Conservation (phyloP, 1,140 invertebrate genomes). For the Lepidurus packardi region DNA sequence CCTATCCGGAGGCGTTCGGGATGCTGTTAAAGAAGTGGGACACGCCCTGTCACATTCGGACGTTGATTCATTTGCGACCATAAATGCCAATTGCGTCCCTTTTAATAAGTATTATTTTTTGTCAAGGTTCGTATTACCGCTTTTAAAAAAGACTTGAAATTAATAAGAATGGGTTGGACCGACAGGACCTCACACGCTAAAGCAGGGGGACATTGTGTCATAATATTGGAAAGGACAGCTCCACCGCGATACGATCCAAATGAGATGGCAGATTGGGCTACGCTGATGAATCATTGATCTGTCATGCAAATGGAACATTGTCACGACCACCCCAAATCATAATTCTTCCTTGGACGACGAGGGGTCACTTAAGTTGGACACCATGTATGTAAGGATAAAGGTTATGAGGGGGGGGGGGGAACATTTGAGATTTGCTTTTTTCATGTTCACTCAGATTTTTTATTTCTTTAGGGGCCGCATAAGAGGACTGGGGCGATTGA, state of each 20-base stretch:
- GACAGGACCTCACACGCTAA: slow-evolving; percentile 1
- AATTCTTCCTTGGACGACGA: neutral
- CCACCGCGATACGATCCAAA: neutral
- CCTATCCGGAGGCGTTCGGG: slow-evolving; percentile 1
- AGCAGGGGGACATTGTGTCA: neutral
- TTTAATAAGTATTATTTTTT: neutral
- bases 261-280: neutral
- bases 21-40: neutral
- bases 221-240: neutral
- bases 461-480: neutral
- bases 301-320: slow-evolving; percentile 19
- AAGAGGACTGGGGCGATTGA: neutral
- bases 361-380: neutral
- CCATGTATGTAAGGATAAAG: neutral
- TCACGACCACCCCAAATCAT: neutral
- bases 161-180: neutral
- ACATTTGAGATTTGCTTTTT: neutral
- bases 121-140: neutral
- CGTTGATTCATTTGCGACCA: slow-evolving; percentile 15
- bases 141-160: neutral
- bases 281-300: slow-evolving; percentile 21
- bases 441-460: neutral
- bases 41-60: slow-evolving; percentile 1
- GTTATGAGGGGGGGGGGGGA: neutral
- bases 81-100: slow-evolving; percentile 19